Percentiles rank a stretch among this genome's conserved stretches.
These are phyloP conservation scores for Sinotaia quadrata DNA, from an alignment of 2,888 invertebrate genomes.

Conservation along the genomic window DNA sequence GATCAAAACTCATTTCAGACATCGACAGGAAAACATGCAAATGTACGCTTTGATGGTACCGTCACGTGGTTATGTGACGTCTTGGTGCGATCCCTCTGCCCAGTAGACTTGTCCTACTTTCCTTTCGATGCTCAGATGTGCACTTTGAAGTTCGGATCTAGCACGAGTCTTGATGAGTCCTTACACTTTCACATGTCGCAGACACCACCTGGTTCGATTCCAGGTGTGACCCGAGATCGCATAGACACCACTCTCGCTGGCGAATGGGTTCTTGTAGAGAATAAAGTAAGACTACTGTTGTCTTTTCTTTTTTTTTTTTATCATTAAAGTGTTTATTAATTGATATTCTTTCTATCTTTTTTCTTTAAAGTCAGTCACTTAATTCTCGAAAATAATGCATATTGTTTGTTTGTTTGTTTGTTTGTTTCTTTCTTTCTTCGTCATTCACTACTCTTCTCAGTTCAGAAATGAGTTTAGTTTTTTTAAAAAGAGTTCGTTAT, in stretches of 20 bases:
- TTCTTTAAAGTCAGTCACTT: no score
- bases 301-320: background rate
- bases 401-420: no score
- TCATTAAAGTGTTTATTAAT: no score
- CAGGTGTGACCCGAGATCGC: slow-evolving; percentile 14
- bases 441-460: no score
- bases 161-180: slow-evolving; percentile 17
- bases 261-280: slow-evolving; percentile 19
- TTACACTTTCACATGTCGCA: slow-evolving; percentile 28
- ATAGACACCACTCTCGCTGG: slow-evolving; percentile 17
- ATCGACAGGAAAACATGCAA: slow-evolving; percentile 24
- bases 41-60: slow-evolving; percentile 18
- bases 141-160: slow-evolving; percentile 12
- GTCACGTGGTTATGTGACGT: slow-evolving; percentile 32
- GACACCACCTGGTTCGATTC: slow-evolving; percentile 3
- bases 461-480: no score
- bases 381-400: no score
- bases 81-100: slow-evolving; percentile 23
- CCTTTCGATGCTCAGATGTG: slow-evolving; percentile 33
- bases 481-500: no score
- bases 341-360: no score
- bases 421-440: no score
- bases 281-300: slow-evolving; percentile 2
- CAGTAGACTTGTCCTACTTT: slow-evolving; percentile 29
- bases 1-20: slow-evolving; percentile 19